Base-by-base conservation (phyloP, 23 tunicate genomes). In the Botrylloides violaceus region DNA sequence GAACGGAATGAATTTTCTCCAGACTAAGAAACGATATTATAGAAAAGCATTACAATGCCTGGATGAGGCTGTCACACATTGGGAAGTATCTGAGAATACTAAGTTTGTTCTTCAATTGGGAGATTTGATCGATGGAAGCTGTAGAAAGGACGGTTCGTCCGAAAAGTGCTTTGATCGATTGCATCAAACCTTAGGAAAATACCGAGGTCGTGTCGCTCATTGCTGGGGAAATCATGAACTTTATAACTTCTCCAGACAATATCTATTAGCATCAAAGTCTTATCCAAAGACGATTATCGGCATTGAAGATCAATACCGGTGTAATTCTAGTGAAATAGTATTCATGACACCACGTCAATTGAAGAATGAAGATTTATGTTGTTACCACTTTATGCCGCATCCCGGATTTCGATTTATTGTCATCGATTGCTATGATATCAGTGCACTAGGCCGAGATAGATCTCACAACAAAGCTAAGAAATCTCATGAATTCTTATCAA, bases 161-260 rank as follows among this genome's bases (percentile, higher is more conserved):
- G 22, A 19, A 7, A 29, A 43, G 26, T 38, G 29, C 25, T 36
- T 38, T 18, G 4, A 35, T 6, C 1, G 47, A 68, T 23, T 68
- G 26, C 7, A 39, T 19, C 29, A 68, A 6, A 23, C 25, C 36
- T 36, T 68, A 4, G 47, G 18, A 0, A 34, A 33, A 68, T 68
- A 68, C 36, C 35, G 36, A 23, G 36, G 36, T 19, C 74, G 31
- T 18, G 47, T 68, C 4, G 57, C 57, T 19, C 74, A 68, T 36
- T 68, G 74, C 28, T 38, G 56, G 58, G 74, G 74, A 19, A 68
- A 68, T 43, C 74, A 68, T 22, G 74, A 68, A 19, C 47, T 68
- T 6, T 68, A 68, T 68, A 68, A 68, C 36, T 68, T 68, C 23
- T 26, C 29, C 1, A 68, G 74, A 36, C 21, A 68, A 5, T 7